phyloP scores from a whole-genome alignment of 2,888 invertebrate genomes.

The Orgyia antiqua region DNA sequence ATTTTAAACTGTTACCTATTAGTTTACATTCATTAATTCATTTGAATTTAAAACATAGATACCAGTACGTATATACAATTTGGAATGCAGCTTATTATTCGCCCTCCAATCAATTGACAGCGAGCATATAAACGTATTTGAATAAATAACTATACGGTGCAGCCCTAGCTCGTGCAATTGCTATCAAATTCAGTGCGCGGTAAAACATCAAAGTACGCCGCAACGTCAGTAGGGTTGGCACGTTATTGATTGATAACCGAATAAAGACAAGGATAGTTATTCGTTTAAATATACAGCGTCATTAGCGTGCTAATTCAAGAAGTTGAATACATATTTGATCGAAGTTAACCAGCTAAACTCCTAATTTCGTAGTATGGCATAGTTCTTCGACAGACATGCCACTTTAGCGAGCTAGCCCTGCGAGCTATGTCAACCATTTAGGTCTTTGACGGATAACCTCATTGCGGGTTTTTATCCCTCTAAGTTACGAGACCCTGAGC shows the following conservation, averaged over 20 bases:
- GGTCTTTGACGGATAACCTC: too few relatives aligned
- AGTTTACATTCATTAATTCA: too few relatives aligned
- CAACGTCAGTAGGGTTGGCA: slow-evolving; percentile 29
- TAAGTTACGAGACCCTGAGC: too few relatives aligned
- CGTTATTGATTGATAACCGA: slow-evolving; percentile 16
- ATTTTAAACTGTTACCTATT: too few relatives aligned
- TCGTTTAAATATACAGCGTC: neutral
- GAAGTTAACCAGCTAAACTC: too few relatives aligned
- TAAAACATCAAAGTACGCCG: slow-evolving; percentile 45
- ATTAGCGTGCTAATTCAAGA: too few relatives aligned
- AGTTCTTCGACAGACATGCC: too few relatives aligned
- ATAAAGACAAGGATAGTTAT: slow-evolving; percentile 5
- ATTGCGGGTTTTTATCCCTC: too few relatives aligned
- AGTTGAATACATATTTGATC: neutral
- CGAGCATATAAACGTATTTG: slow-evolving; percentile 55
- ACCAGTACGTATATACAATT: slow-evolving; percentile 4
- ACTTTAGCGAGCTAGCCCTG: too few relatives aligned
- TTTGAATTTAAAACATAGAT: too few relatives aligned
- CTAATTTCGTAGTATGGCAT: too few relatives aligned
- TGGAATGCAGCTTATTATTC: slow-evolving; percentile 12
- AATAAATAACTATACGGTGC: slow-evolving; percentile 45
- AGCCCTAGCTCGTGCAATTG: slow-evolving; percentile 50
- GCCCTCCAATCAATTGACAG: slow-evolving; percentile 43
- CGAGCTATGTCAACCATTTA: too few relatives aligned
- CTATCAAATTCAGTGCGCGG: slow-evolving; percentile 45